Base-by-base conservation (phyloP, 1,140 invertebrate species). In the silkworm (Bombyx mori) region DNA sequence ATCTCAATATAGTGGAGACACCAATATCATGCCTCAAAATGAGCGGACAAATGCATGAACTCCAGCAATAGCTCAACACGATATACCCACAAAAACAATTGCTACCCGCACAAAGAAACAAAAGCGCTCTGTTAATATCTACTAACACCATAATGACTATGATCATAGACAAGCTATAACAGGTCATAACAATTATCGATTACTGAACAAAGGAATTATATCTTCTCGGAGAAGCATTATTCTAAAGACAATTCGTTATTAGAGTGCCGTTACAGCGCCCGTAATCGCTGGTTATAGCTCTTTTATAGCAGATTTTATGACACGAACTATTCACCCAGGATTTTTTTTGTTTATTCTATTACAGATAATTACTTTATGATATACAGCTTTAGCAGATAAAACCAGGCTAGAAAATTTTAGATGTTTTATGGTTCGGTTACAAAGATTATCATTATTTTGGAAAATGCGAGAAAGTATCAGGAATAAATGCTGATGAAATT, bases 221-320 rank as follows among this genome's bases (percentile, higher is more conserved):
- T 58, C 59, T 64, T 86, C 81, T 75, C 73, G 73, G 78, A 77
- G 65, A 60, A 67, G 58, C 68, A 74, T 81, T 83, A 84, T 76
- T 79, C 79, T 84, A 80, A 84, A 84, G 80, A 84, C 80, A 77
- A 86, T 86, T 85, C 83, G 85, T 86, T 86, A 86, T 86, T 85
- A 83, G 79, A 77, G 77, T 69, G 68, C 79, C 66, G 73, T 86
- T 85, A 73, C 61, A 67, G 53, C 62, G 68, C 71, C 75, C 70
- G 77, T 86, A 86, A 86, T 84, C 77, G 79, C 64, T 75, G 66
- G 76, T 81, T 83, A 86, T 82, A 80, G 81, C 81, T 79, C 83
- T 83, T 86, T 86, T 86, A 84, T 84, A 79, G 83, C 75, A 47
- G 65, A 71, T 81, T 83, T 86, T 86, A 86, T 79, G 79, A 81